Conservation (phyloP, 2,888 invertebrate genomes). For the Noctuana brunneofusca region DNA sequence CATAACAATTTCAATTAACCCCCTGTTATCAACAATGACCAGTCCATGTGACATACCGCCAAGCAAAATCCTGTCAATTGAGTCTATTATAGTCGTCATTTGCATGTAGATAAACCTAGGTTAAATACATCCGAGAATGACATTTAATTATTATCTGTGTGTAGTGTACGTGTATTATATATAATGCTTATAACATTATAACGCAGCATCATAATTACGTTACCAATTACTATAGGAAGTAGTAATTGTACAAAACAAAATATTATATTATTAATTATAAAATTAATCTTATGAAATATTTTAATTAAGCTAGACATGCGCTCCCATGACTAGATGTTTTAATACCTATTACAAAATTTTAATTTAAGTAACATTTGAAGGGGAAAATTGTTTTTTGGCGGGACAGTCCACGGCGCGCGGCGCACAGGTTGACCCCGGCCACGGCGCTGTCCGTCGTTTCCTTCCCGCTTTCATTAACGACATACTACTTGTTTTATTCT, state of each 20-base stretch:
- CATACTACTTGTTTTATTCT: conserved; percentile 74
- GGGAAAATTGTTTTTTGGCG: conserved; percentile 13
- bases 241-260: too few relatives aligned
- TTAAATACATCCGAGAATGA: neutral
- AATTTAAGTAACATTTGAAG: too few relatives aligned
- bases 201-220: too few relatives aligned
- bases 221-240: too few relatives aligned
- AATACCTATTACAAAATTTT: too few relatives aligned
- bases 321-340: too few relatives aligned
- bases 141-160: neutral
- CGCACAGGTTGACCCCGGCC: conserved; percentile 29
- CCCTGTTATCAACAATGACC: conserved; percentile 29
- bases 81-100: conserved; percentile 6
- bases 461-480: conserved; percentile 69
- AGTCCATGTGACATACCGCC: conserved; percentile 16
- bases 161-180: too few relatives aligned
- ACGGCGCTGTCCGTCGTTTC: conserved; percentile 44
- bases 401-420: conserved; percentile 3
- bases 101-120: conserved; percentile 9
- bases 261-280: too few relatives aligned
- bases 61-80: conserved; percentile 15
- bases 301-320: too few relatives aligned
- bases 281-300: too few relatives aligned
- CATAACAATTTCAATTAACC: conserved; percentile 30
- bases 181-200: too few relatives aligned